Base-by-base conservation (phyloP, 2,797 vertebrate genomes). In the Lepidocolaptes lacrymiger region DNA sequence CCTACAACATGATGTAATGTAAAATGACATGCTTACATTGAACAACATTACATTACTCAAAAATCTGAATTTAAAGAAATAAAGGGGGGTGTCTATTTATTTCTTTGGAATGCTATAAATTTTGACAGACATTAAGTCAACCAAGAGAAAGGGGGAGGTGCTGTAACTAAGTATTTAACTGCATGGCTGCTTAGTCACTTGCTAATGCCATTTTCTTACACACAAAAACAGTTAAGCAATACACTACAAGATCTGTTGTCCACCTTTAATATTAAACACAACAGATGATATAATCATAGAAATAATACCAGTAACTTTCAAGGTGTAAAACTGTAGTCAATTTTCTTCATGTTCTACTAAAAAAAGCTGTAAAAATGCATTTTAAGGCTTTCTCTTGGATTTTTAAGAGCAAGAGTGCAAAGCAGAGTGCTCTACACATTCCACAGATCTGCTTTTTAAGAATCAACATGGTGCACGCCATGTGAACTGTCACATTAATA, bases 401-500 rank as follows among this genome's bases (percentile, higher is more conserved):
- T 96, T 95, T 85, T 85, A 84, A 87, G 56, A 88, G 52, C n/a
- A 61, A 67, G 64, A 81, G 66, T 0, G 0, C 46, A 66, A 80
- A 93, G 63, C 64, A 54, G 73, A 91, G 58, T 4, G 56, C 34
- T 64, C 91, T 71, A 48, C 51, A 88, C 80, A 51, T 80, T 55
- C 84, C 78, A 74, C 79, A 94, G 97, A 95, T 77, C 93, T 86
- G 97, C 95, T 94, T 97, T 92, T 95, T 83, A 83, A 87, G 80
- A 96, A 97, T 95, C 97, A 96, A 97, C 98, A 95, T 95, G 97
- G 98, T 98, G 97, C 98, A 97, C 95, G 93, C 98, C 98, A 98
- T 97, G 98, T 97, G 98, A 99, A 98, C 98, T 98, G 98, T 99
- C 98, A 98, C 98, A 99, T 99, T 99, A 99, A 99, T 99, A 99